Percentiles rank a stretch among this genome's conserved stretches.
Conservation (phyloP, 37 sponge, comb jelly and placozoan genomes). For the Mnemiopsis leidyi region DNA sequence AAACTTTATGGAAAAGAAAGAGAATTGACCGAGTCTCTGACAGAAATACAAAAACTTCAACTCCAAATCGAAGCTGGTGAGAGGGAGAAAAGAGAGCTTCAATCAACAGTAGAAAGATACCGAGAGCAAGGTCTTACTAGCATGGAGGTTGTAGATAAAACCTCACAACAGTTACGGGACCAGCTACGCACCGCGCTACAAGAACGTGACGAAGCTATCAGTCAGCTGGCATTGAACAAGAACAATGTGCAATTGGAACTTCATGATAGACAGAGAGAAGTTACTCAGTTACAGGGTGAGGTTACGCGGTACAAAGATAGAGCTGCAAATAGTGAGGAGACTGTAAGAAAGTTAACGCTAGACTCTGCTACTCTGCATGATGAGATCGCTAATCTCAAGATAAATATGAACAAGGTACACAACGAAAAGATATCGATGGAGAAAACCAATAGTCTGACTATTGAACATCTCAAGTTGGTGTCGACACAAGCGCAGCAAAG, state of each 20-base stretch:
- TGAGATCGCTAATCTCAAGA: constrained; percentile 44
- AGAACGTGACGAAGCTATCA: constrained; percentile 59
- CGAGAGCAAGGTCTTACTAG: constrained; percentile 59
- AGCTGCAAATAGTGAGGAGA: constrained; percentile 8
- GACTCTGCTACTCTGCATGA: constrained; percentile 25
- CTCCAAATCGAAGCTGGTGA: constrained; percentile 53
- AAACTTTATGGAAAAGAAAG: neutral
- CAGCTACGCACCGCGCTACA: constrained; percentile 29
- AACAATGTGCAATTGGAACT: constrained; percentile 58
- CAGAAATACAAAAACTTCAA: constrained; percentile 40
- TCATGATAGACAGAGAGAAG: constrained; percentile 56
- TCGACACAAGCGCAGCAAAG: constrained; percentile 31
- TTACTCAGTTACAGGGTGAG: constrained; percentile 47
- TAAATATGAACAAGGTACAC: constrained; percentile 41
- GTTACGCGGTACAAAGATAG: constrained; percentile 29
- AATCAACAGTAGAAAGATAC: constrained; percentile 1
- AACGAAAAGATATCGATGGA: constrained; percentile 15
- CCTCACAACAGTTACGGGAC: constrained; percentile 42
- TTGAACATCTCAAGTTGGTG: constrained; percentile 64
- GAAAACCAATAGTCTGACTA: constrained; percentile 51
- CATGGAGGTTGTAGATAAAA: constrained; percentile 49
- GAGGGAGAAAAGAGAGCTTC: constrained; percentile 39
- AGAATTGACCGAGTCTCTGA: neutral
- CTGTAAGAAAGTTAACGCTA: constrained; percentile 6
- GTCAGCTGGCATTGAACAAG: constrained; percentile 35